Evolutionary conservation across 2,888 invertebrate genomes (phyloP), one percentile per base, ranked within the genome.

Genomic region (Pyrrhia umbra): DNA sequence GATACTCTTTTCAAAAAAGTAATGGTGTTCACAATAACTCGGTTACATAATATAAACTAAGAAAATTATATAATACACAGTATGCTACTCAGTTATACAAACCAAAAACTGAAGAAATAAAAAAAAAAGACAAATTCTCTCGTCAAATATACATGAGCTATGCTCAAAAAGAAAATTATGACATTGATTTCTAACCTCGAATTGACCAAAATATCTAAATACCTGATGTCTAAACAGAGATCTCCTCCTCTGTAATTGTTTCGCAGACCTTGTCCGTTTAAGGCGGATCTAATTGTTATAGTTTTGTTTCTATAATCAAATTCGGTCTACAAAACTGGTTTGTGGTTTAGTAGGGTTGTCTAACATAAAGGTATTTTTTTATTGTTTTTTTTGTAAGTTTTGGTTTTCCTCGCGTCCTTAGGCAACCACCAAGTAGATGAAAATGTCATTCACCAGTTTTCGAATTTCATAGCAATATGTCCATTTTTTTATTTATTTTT

Each of bases 221-320:
- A 30, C 13, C 1, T 25, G 8, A n/a, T 34, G 34, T 34, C 34
- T 34, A n/a, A n/a, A 30, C 0, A 3, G n/a, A n/a, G 4, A n/a
- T n/a, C 65, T 54, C 61, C 52, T 45, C 45, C 20, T 62, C 6
- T n/a, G 6, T 63, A 66, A 60, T 61, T 23, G 40, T 37, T 51
- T 50, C 16, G 13, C 25, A 61, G 55, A 58, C 68, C 77, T 80
- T 75, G 64, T 47, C 23, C 13, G 15, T 39, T 49, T 61, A 47
- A 59, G 72, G 62, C 76, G 56, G 46, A 58, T 57, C 67, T 61
- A 68, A 77, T 73, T 71, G 50, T 51, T 74, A 63, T 67, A 58
- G 70, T 64, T 76, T 62, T 49, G 59, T 67, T 74, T 54, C 49
- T 25, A 55, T 56, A 65, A 77, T 80, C 65, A 52, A 61, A 68